A percentile compares a stretch with the other conserved stretches of the same genome.
Conservation (phyloP, 2,797 vertebrate species). For the Glyptemys insculpta region DNA sequence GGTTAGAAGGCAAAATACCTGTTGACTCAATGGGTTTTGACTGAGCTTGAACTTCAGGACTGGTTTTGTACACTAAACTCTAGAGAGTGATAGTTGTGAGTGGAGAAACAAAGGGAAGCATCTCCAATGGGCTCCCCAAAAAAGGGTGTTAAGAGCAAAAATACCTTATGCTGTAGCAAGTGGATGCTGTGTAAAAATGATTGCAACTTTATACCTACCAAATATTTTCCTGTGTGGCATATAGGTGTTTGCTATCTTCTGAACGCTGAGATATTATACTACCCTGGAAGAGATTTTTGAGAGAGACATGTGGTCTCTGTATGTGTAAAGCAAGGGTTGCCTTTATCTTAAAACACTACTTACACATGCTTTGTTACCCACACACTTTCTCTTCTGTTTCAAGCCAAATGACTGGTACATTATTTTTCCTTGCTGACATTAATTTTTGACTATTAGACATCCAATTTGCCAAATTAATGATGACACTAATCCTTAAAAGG, state of each 20-base stretch:
- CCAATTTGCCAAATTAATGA: conserved; percentile 53
- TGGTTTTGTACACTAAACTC: not conserved
- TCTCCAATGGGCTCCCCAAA: not conserved
- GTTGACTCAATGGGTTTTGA: not conserved
- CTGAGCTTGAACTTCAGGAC: not conserved
- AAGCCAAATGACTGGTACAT: not conserved
- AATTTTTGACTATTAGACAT: conserved; percentile 37
- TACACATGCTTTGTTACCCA: not conserved
- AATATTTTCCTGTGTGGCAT: not conserved
- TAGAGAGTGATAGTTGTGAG: not conserved
- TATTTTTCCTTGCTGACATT: not conserved
- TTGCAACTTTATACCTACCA: not conserved
- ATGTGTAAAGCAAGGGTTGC: not conserved
- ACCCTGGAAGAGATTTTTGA: not conserved
- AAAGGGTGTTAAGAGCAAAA: not conserved
- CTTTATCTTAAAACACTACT: not conserved
- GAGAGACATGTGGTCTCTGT: too few species aligned
- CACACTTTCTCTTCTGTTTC: not conserved
- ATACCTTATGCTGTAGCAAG: not conserved
- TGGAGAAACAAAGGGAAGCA: not conserved
- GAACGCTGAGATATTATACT: not conserved
- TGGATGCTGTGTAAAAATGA: not conserved
- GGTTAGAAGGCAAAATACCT: too few species aligned
- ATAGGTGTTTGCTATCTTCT: not conserved
- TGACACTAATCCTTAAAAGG: conserved; percentile 53